Evolutionary conservation across 2,888 invertebrate genomes (phyloP), one percentile per base, ranked within the genome.

Genomic region (Pelosia muscerda): DNA sequence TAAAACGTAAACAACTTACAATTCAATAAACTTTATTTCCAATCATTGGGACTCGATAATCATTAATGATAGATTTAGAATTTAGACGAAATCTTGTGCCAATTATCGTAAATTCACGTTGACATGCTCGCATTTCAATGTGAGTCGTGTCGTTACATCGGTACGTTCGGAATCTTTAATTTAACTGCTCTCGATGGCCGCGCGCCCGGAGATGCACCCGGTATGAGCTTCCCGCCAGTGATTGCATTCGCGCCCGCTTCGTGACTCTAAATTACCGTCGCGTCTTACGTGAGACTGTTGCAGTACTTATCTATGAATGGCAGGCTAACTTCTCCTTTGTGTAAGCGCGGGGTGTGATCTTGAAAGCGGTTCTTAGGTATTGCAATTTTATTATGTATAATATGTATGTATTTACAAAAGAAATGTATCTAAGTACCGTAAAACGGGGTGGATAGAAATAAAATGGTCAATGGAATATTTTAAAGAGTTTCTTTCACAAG

Each of bases 211-310:
- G 93, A 93, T 93, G 94, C 92, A 91, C 82, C 79, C 85, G 89
- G 90, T 88, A 91, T 90, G 91, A 92, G 90, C 88, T 93, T 94
- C 93, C 93, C 91, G 90, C 86, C 88, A 69, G 90, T 92, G 93
- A 94, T 94, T 94, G 92, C 92, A 87, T 91, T 92, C 91, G 88
- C 88, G 83, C 87, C 84, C 86, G 83, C 85, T 86, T 81, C 89
- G 87, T 88, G 88, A 87, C 89, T 88, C 76, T 83, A 87, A 90
- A 91, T 92, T 90, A 92, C 90, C 89, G 87, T 79, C 83, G 76
- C 85, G 76, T 87, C 89, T 90, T 87, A 86, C 68, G 77, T 69
- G 66, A 67, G 71, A 71, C 69, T 77, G 61, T 68, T 63, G 69
- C 63, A 66, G 6, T 63, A 69, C 66, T 71, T 74, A 64, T 72